Percentiles rank a stretch among this genome's conserved stretches.
These are phyloP conservation scores for Lutjanus erythropterus DNA, from an alignment of 2,113 vertebrate species.

Conservation along the genomic window DNA sequence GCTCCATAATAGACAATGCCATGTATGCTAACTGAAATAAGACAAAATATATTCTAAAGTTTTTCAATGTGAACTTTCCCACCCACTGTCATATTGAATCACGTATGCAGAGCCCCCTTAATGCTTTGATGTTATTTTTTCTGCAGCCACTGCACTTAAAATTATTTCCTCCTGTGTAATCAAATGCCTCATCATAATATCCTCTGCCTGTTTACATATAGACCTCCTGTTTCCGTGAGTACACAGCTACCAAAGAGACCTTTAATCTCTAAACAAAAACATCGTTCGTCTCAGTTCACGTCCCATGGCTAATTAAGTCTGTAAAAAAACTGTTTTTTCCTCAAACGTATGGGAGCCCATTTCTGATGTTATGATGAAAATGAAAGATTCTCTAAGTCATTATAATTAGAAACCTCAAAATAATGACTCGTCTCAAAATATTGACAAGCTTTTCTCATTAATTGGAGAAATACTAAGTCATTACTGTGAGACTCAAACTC, in stretches of 20 bases:
- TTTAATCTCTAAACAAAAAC: constrained; percentile 52
- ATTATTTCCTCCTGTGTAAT: constrained; percentile 67
- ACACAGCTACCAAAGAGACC: constrained; percentile 31
- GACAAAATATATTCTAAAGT: constrained; percentile 6
- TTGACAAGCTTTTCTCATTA: too few species aligned
- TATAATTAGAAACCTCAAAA: too few species aligned
- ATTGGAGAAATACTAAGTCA: too few species aligned
- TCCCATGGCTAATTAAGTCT: constrained; percentile 33
- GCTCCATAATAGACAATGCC: constrained; percentile 24
- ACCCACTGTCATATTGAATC: neutral
- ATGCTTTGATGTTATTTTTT: constrained; percentile 52
- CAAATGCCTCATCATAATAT: constrained; percentile 67
- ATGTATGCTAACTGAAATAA: constrained; percentile 1
- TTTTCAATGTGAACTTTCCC: constrained; percentile 22
- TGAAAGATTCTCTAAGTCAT: too few species aligned
- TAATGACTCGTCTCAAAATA: too few species aligned
- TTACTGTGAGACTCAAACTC: too few species aligned
- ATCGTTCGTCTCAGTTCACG: neutral
- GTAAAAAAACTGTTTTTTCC: constrained; percentile 1
- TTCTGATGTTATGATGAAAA: too few species aligned
- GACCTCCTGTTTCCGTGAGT: constrained; percentile 56
- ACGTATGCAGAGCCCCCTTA: neutral
- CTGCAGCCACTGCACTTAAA: constrained; percentile 17
- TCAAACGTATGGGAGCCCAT: too few species aligned
- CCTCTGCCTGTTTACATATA: constrained; percentile 72